These are phyloP conservation scores for Cryptoprocta ferox DNA, from an alignment of 2,797 vertebrate genomes.

Conservation along the genomic window DNA sequence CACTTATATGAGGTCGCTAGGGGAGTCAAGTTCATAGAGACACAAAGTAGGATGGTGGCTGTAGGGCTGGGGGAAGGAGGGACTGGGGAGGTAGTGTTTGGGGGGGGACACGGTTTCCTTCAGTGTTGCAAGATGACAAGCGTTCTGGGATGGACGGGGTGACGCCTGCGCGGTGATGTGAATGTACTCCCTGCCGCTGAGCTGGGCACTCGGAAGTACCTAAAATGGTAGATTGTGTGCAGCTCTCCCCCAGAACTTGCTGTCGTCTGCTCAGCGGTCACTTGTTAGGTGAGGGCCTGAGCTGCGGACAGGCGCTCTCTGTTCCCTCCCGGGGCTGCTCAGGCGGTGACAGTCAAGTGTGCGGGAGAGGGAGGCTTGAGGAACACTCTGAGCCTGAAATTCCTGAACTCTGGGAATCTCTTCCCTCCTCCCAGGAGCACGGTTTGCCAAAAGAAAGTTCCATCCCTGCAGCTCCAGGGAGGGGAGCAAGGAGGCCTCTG, in stretches of 20 bases:
- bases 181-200: neutral
- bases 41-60: neutral
- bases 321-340: neutral
- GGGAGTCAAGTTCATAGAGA: neutral
- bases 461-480: neutral
- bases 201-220: too few species aligned
- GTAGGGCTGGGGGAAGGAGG: neutral
- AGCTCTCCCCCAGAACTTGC: neutral
- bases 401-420: neutral
- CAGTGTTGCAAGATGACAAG: neutral
- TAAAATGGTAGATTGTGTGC: neutral
- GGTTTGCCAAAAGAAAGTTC: neutral
- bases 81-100: neutral
- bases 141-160: neutral
- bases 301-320: neutral
- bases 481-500: accelerated
- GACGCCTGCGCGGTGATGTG: too few species aligned
- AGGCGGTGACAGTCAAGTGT: neutral
- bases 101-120: neutral
- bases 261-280: neutral
- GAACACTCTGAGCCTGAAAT: neutral
- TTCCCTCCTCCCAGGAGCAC: neutral
- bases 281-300: neutral
- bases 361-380: neutral
- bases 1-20: neutral